Conservation (phyloP, 2,888 invertebrate genomes). For the Hirtodrosophila duncani region DNA sequence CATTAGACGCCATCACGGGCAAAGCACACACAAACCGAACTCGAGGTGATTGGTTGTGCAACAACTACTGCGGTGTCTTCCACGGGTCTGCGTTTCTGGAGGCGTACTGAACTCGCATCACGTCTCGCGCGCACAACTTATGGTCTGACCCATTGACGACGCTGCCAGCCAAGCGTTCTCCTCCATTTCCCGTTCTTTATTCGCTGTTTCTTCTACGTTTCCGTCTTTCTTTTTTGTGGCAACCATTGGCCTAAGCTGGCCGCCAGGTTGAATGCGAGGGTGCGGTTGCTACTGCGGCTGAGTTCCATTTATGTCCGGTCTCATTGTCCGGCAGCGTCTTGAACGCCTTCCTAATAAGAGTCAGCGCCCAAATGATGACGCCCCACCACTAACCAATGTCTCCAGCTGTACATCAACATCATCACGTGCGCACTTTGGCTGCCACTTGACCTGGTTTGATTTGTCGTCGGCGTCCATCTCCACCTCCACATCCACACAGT, state of each 20-base stretch:
- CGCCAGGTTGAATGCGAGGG: no score
- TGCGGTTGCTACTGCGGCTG: slow-evolving; percentile 14
- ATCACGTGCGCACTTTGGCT: slow-evolving; percentile 37
- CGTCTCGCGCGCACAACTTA: no score
- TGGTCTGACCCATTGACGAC: slow-evolving; percentile 3
- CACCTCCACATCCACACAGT: no score
- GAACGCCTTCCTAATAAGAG: slow-evolving; percentile 58
- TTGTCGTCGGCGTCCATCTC: slow-evolving; percentile 27
- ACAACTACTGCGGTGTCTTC: slow-evolving; percentile 29
- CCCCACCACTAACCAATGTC: neutral
- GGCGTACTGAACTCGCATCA: slow-evolving; percentile 57
- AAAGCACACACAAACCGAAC: slow-evolving; percentile 1
- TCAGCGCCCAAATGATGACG: slow-evolving; percentile 15
- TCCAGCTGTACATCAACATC: slow-evolving; percentile 8
- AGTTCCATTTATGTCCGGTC: neutral
- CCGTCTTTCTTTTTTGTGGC: slow-evolving; percentile 16
- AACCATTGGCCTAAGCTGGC: slow-evolving; percentile 13
- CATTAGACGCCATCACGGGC: slow-evolving; percentile 15
- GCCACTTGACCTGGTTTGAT: slow-evolving; percentile 65
- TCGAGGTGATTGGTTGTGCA: no score
- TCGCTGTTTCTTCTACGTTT: slow-evolving; percentile 3
- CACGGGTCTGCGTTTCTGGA: slow-evolving; percentile 43
- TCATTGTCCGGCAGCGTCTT: slow-evolving; percentile 42
- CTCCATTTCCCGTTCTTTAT: slow-evolving; percentile 22
- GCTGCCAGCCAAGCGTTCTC: slow-evolving; percentile 16